These are phyloP conservation scores for Syrmaticus mikado DNA, from an alignment of 2,113 vertebrate genomes.

Conservation along the genomic window DNA sequence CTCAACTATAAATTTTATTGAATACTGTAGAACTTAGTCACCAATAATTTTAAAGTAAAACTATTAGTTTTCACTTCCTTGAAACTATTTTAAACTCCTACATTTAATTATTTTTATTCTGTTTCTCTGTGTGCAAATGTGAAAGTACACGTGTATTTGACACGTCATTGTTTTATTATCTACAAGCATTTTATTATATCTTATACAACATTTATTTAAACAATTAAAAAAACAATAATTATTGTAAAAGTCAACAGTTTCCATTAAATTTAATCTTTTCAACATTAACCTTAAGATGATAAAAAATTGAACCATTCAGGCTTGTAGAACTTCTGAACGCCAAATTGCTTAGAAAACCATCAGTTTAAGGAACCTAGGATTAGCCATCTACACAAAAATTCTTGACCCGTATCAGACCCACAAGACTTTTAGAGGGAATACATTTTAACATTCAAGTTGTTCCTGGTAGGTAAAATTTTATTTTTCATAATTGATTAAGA, in stretches of 20 bases:
- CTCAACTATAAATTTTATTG: neutral
- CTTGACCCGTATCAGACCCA: neutral
- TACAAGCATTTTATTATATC: neutral
- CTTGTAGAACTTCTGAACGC: neutral
- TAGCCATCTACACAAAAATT: neutral
- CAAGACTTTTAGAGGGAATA: neutral
- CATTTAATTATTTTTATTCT: neutral
- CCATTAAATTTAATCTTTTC: fast-evolving
- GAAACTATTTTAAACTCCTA: neutral
- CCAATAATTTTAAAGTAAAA: neutral
- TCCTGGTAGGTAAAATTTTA: neutral
- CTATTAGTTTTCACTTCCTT: neutral
- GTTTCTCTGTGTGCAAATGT: neutral
- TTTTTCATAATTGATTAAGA: neutral
- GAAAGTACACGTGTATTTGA: neutral
- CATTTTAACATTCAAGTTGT: fast-evolving
- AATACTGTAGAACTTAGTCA: neutral
- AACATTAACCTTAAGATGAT: neutral
- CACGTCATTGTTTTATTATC: neutral
- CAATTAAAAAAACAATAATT: neutral
- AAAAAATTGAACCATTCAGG: neutral
- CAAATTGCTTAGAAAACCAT: neutral
- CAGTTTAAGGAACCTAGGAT: neutral
- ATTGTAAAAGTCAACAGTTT: neutral
- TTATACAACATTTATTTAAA: neutral